Evolutionary conservation across 2,113 vertebrate genomes (phyloP), one percentile per base, ranked within the genome.

Genomic region (Nothobranchius furzeri): DNA sequence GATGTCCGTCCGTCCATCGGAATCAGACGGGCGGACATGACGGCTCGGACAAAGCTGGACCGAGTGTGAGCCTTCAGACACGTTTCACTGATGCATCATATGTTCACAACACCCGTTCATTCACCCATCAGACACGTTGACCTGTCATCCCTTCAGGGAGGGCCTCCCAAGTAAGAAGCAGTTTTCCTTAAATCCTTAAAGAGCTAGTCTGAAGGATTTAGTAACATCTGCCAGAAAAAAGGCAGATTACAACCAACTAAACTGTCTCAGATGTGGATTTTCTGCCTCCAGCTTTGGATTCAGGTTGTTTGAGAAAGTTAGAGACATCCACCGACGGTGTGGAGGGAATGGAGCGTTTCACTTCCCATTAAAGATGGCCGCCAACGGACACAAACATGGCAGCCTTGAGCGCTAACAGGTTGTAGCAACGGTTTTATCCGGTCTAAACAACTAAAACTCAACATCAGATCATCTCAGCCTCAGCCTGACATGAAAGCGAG

Each of bases 11-110:
- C 60, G 71, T 65, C 62, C 1, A 57, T 6, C 70, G 64, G 15
- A 60, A 37, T 2, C 46, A 4, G 64, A 43, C 6, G 30, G 68
- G 25, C 64, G 25, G 47, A 65, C 70, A 3, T 7, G 54, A 3
- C 10, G 13, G 62, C 24, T 45, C 9, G 51, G 56, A 69, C 49
- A 57, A 40, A 64, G 48, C 52, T 0, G 45, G 36, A 0, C 57
- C 57, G 35, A 59, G 1, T 14, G 43, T 11, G 47, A 25, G 76
- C 76, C 61, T 35, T 13, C 42, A 71, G 74, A 15, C 37, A 4
- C 2, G 24, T 48, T 54, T 56, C 15, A n/a, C 42, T 0, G 45
- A 56, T 45, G 30, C 4, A 15, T 57, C 52, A 24, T n/a, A 0
- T 30, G 49, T 66, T 47, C 11, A 2, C 30, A 30, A 30, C 30